Base-by-base conservation (phyloP, 2,888 invertebrate species). In the Drosophila phalerata region DNA sequence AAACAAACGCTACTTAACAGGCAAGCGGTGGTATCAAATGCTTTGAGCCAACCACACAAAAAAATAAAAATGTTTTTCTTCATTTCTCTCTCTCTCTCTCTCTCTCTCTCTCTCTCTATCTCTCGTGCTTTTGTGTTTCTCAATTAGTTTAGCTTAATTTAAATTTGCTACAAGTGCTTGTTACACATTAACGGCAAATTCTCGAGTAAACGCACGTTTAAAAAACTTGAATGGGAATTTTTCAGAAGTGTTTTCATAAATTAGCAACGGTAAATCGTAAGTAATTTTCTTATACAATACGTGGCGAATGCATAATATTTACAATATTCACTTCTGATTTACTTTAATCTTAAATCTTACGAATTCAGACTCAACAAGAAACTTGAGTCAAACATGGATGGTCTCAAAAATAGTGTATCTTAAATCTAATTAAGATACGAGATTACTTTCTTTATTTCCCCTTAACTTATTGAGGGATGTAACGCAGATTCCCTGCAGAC, bases 121-220 rank as follows among this genome's bases (percentile, higher is more conserved):
- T 56, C n/a, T 38, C 25, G 38, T 56, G 47, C 48, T 38, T 38
- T 28, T 13, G 19, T 17, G 45, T 57, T 67, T 61, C 77, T 75
- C 83, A 84, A 88, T 88, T 84, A 88, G 77, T 72, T 84, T 61
- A 64, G 87, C 89, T 87, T 89, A 89, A 87, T 85, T 87, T 85
- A 85, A 85, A 89, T 89, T 87, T 73, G 68, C 85, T 75, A 68
- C 78, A 48, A 84, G 84, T 75, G 81, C 69, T 86, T 73, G 89
- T 57, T 63, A 74, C 72, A 86, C 70, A 84, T 88, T 88, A 82
- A 67, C 58, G 45, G 65, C 58, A 60, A 88, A 79, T 70, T 70
- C 71, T 66, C 61, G 38, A 43, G 55, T 66, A 65, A 85, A 76
- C 87, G 56, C 68, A 49, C 47, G 65, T 68, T 77, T 77, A 69